These are phyloP conservation scores for Sebastes diploproa DNA, from an alignment of 2,797 vertebrate species.

Conservation along the genomic window DNA sequence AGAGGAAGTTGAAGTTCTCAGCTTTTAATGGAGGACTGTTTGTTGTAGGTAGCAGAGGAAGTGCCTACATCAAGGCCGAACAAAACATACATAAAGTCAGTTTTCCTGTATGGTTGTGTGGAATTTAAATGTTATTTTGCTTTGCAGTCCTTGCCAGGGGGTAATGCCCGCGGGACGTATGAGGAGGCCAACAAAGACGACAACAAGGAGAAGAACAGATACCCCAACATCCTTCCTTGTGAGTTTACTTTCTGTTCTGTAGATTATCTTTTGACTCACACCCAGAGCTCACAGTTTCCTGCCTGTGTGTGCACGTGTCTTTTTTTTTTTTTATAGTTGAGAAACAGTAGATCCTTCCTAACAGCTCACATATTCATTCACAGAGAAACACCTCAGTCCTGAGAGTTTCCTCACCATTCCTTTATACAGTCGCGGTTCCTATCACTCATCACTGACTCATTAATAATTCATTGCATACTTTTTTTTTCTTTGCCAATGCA, in stretches of 20 bases:
- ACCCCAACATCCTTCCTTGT: slow-evolving; percentile 98
- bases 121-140: slow-evolving; percentile 17
- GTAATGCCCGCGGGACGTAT: slow-evolving; percentile 87
- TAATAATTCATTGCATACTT: not conserved
- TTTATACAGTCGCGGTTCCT: not conserved
- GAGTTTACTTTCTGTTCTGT: slow-evolving; percentile 71
- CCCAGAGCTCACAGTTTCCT: slow-evolving; percentile 50
- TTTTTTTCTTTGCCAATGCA: not conserved
- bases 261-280: slow-evolving; percentile 24
- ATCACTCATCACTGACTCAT: not conserved
- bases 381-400: not conserved
- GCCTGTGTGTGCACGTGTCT: slow-evolving; percentile 2
- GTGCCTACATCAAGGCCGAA: slow-evolving; percentile 29
- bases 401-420: not conserved
- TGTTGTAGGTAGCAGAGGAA: slow-evolving; percentile 66
- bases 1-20: slow-evolving; percentile 67
- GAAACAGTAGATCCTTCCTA: not conserved
- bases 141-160: slow-evolving; percentile 88
- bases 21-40: slow-evolving; percentile 55
- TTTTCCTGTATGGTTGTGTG: not conserved
- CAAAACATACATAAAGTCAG: slow-evolving; percentile 30
- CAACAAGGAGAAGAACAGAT: slow-evolving; percentile 98
- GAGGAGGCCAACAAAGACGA: slow-evolving; percentile 95
- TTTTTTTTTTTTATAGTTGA: not conserved
- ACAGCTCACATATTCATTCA: not conserved